Base-by-base conservation (phyloP, 2,113 vertebrate species). In the Tympanuchus pallidicinctus region DNA sequence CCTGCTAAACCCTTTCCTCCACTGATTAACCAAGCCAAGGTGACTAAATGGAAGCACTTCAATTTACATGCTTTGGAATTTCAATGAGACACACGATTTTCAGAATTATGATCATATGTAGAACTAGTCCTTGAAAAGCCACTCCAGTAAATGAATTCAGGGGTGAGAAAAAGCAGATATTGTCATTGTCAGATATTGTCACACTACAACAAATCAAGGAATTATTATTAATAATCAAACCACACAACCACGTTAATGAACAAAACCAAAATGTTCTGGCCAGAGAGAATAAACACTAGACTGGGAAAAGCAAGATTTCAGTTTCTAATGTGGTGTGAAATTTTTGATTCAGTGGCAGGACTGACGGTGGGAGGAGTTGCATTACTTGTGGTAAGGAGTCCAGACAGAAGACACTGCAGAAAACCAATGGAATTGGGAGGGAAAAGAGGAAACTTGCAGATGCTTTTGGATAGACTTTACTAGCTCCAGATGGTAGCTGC, bases 251-350 rank as follows among this genome's bases (percentile, higher is more conserved):
- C 8, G 16, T 5, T 48, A 36, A 10, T 6, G 34, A 9, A 52
- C 2, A 73, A 63, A 73, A 93, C 66, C 43, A 72, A 40, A 8
- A 72, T 59, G 16, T 15, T 75, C 67, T 57, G 21, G 25, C 17
- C 42, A 66, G 6, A 27, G 21, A 80, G 50, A 80, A 80, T 48
- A 48, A 61, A 25, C 17, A 2, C 61, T 7, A n/a, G 21, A 9
- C 21, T 48, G 24, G 40, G 9, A 82, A 76, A 76, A 82, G 7
- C 0, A 0, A 59, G 17, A 70, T 54, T 63, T 88, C 1, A 0
- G 25, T 75, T 88, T 74, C 21, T 48, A 74, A 27, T 6, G 28
- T n/a, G 38, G 48, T 2, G 6, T 19, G 50, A 88, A 20, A 54
- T 71, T 17, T 34, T 6, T 66, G 54, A 13, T 20, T 52, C 67